These are phyloP conservation scores for Ptilonorhynchus violaceus DNA, from an alignment of 2,113 vertebrate genomes.

Conservation along the genomic window DNA sequence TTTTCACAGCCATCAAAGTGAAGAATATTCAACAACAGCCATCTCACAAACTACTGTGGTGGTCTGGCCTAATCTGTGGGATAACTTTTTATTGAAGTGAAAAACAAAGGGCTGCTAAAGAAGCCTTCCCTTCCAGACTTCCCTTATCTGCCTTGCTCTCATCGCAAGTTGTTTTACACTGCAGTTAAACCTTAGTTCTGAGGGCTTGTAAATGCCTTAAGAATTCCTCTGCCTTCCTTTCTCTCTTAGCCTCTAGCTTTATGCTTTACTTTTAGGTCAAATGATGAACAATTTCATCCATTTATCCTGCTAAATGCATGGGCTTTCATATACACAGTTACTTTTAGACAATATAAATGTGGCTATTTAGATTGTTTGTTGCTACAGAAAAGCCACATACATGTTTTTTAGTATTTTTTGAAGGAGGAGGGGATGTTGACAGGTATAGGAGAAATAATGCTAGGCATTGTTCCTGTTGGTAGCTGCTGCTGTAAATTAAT, in stretches of 20 bases:
- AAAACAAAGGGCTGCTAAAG: background rate
- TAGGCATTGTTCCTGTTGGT: background rate
- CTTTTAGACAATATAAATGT: background rate
- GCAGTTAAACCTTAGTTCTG: background rate
- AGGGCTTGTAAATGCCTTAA: background rate
- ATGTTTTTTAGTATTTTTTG: background rate
- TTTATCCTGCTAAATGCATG: background rate
- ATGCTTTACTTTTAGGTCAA: background rate
- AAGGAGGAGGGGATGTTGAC: rapidly evolving
- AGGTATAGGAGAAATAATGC: background rate
- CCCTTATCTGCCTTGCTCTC: background rate
- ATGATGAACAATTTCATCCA: background rate
- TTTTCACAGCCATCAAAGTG: background rate
- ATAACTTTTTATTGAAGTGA: background rate
- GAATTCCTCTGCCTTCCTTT: background rate
- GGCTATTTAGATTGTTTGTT: background rate
- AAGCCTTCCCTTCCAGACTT: background rate
- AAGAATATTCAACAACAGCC: background rate
- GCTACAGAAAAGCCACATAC: background rate
- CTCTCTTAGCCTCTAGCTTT: background rate
- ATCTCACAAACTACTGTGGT: background rate
- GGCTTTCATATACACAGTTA: background rate
- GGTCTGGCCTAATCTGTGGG: background rate
- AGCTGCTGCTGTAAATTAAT: background rate
- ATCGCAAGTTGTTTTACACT: background rate